A percentile compares a stretch with the other conserved stretches of the same genome.
phyloP scores from a whole-genome alignment of 2,113 vertebrate species.

The Sinocyclocheilus anshuiensis region DNA sequence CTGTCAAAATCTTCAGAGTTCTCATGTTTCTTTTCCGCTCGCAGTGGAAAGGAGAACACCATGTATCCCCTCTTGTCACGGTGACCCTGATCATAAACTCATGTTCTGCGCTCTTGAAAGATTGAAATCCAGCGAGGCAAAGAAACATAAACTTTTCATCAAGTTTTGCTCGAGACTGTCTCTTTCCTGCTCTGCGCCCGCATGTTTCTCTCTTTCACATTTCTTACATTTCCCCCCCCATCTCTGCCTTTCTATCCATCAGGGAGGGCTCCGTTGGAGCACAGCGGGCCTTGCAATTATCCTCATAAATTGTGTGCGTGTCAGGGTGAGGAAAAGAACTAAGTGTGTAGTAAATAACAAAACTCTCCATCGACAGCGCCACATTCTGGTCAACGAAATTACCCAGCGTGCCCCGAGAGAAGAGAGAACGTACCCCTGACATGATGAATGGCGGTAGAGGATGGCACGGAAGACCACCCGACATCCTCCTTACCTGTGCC shows the following conservation, averaged over 20 bases:
- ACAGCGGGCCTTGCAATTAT: constrained; percentile 75
- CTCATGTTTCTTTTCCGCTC: constrained; percentile 48
- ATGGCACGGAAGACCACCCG: constrained; percentile 48
- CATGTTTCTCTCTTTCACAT: constrained; percentile 47
- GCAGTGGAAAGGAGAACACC: constrained; percentile 23
- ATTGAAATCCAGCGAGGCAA: constrained; percentile 56
- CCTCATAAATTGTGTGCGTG: constrained; percentile 81
- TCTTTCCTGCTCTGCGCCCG: constrained; percentile 38
- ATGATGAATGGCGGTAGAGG: constrained; percentile 70
- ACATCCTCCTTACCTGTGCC: constrained; percentile 48
- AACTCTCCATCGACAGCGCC: constrained; percentile 64
- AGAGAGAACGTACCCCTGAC: constrained; percentile 63
- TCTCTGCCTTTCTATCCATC: constrained; percentile 42
- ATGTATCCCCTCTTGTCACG: constrained; percentile 42
- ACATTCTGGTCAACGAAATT: constrained; percentile 77
- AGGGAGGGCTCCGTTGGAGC: constrained; percentile 74
- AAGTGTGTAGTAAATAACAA: constrained; percentile 86
- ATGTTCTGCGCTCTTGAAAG: constrained; percentile 39
- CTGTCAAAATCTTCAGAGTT: constrained; percentile 33
- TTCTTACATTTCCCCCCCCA: constrained; percentile 55
- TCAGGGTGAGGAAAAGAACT: constrained; percentile 66
- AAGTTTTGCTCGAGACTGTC: constrained; percentile 52
- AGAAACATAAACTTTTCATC: constrained; percentile 64
- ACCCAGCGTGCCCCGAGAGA: constrained; percentile 73
- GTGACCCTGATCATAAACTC: constrained; percentile 38